These are phyloP conservation scores for Bruchidius siliquastri DNA, from an alignment of 2,888 invertebrate species.

Conservation along the genomic window DNA sequence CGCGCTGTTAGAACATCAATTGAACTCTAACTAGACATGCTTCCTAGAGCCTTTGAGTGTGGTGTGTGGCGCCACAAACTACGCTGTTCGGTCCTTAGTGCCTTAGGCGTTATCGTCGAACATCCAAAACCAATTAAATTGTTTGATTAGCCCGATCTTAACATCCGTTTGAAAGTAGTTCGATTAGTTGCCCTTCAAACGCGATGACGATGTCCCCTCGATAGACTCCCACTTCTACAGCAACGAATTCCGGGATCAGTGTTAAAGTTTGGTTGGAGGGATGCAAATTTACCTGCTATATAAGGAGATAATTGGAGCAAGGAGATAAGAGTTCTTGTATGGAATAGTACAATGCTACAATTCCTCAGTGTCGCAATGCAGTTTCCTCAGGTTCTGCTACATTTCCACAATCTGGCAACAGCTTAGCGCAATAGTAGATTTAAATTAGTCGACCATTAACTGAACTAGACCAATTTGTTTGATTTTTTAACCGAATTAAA, in stretches of 20 bases:
- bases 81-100: background rate
- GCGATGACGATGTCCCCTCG: background rate
- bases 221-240: background rate
- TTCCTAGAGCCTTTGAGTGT: too few relatives aligned
- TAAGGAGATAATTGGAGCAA: background rate
- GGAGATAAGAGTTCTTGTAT: background rate
- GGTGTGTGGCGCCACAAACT: background rate
- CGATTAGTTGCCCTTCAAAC: background rate
- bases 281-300: background rate
- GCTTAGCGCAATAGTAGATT: too few relatives aligned
- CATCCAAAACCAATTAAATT: background rate
- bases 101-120: background rate
- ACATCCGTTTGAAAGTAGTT: background rate
- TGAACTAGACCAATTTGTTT: too few relatives aligned
- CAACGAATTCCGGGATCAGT: background rate
- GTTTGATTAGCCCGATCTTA: background rate
- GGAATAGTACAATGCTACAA: too few relatives aligned
- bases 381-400: too few relatives aligned
- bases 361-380: too few relatives aligned
- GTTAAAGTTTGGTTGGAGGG: background rate
- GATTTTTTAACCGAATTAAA: too few relatives aligned
- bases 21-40: too few relatives aligned
- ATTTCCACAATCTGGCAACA: too few relatives aligned
- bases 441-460: too few relatives aligned
- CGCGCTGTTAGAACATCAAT: too few relatives aligned